A percentile compares a stretch with the other conserved stretches of the same genome.
These are phyloP conservation scores for Melopsittacus undulatus DNA, from an alignment of 2,797 vertebrate species.

Conservation along the genomic window DNA sequence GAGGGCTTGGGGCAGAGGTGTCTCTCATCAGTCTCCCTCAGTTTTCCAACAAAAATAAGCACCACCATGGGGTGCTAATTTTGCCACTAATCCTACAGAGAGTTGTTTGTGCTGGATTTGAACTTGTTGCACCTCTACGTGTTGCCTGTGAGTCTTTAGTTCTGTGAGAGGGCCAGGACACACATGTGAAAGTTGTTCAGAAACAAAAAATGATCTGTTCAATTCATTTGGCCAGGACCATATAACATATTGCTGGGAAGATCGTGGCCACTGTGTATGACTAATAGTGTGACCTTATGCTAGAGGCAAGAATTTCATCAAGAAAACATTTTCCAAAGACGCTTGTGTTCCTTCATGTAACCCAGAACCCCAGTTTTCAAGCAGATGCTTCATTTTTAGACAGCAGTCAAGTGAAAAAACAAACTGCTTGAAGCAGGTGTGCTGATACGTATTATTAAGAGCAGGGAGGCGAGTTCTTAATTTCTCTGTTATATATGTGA, in stretches of 20 bases:
- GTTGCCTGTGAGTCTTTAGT: not conserved
- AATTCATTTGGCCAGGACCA: not conserved
- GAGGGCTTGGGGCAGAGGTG: accelerated
- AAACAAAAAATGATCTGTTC: not conserved
- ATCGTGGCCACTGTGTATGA: not conserved
- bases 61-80: not conserved
- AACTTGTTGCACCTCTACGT: not conserved
- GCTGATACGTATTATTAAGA: not conserved
- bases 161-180: not conserved
- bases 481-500: not conserved
- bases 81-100: not conserved
- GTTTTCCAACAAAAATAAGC: not conserved
- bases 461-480: not conserved
- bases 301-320: not conserved
- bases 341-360: not conserved
- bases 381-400: not conserved
- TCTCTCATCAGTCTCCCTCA: not conserved
- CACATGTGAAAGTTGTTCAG: not conserved
- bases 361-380: not conserved
- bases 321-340: not conserved
- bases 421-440: not conserved
- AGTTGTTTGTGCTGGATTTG: not conserved
- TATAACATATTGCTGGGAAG: not conserved
- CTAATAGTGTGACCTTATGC: not conserved
- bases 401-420: not conserved